A percentile compares a stretch with the other conserved stretches of the same genome.
Evolutionary conservation across 1,140 invertebrate genomes (phyloP).

Genomic region (Polyergus mexicanus): DNA sequence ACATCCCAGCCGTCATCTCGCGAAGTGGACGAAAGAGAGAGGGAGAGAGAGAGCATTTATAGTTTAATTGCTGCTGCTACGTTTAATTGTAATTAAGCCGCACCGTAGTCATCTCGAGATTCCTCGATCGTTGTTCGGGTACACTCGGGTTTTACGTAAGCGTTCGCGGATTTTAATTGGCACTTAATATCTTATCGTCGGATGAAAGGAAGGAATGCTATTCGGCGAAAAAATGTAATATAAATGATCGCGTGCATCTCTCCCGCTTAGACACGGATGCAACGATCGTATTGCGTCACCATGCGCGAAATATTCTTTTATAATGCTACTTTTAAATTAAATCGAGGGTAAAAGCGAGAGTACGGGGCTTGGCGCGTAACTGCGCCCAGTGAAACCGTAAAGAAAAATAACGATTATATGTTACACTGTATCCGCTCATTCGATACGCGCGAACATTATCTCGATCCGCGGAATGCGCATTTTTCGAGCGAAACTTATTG

Average conservation of each 20-base stretch:
- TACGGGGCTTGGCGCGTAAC: background rate
- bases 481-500: background rate
- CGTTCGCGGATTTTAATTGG: background rate
- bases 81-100: constrained; percentile 62
- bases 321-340: constrained; percentile 4
- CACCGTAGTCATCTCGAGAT: constrained; percentile 1
- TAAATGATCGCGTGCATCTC: background rate
- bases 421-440: background rate
- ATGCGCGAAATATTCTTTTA: background rate
- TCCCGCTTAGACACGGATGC: background rate
- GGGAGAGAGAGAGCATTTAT: constrained; percentile 58
- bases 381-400: background rate
- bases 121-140: constrained; percentile 53
- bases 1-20: constrained; percentile 49
- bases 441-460: constrained; percentile 25
- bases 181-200: background rate
- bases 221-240: background rate
- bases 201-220: background rate
- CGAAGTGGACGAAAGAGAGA: constrained; percentile 66
- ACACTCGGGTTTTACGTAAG: constrained; percentile 20
- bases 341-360: background rate
- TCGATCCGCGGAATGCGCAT: constrained; percentile 17
- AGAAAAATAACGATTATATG: constrained; percentile 53
- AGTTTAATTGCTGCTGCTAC: constrained; percentile 68
- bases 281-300: background rate